phyloP scores from a whole-genome alignment of 2,888 invertebrate genomes.

The Sesamia inferens region DNA sequence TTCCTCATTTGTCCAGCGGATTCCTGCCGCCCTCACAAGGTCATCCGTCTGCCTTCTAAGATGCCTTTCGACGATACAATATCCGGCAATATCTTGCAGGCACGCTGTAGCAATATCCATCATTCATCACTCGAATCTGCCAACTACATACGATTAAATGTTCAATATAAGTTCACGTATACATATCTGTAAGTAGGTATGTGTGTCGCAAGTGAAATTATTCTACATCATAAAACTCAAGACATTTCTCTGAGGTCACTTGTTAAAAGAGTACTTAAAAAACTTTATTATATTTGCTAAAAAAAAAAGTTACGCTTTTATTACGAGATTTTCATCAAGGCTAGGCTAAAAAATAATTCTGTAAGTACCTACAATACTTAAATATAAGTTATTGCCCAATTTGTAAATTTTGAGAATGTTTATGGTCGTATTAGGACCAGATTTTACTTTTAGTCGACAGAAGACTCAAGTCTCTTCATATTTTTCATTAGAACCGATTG shows the following conservation, averaged over 20 bases:
- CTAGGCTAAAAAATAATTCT: too few relatives aligned
- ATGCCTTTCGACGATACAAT: neutral
- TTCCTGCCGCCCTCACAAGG: too few relatives aligned
- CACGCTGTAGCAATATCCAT: conserved; percentile 45
- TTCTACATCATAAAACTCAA: neutral
- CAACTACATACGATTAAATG: conserved; percentile 1
- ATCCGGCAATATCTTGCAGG: too few relatives aligned
- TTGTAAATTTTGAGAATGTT: neutral
- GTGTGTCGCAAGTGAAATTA: conserved; percentile 1
- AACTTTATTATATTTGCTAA: neutral
- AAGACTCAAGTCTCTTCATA: neutral
- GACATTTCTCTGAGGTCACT: neutral
- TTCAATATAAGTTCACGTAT: neutral
- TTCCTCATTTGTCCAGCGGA: neutral
- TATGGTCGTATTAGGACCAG: too few relatives aligned
- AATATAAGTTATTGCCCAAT: neutral
- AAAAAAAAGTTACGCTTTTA: neutral
- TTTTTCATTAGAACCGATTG: neutral
- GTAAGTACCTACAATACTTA: neutral
- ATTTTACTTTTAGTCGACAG: neutral
- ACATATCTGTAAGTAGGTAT: neutral
- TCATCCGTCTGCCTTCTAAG: neutral
- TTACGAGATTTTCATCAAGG: neutral
- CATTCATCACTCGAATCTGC: conserved; percentile 45
- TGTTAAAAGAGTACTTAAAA: neutral